Percentiles rank a stretch among this genome's conserved stretches.
Evolutionary conservation across 92 coral and sea anemone species (phyloP).

Genomic region (Paramuricea clavata): DNA sequence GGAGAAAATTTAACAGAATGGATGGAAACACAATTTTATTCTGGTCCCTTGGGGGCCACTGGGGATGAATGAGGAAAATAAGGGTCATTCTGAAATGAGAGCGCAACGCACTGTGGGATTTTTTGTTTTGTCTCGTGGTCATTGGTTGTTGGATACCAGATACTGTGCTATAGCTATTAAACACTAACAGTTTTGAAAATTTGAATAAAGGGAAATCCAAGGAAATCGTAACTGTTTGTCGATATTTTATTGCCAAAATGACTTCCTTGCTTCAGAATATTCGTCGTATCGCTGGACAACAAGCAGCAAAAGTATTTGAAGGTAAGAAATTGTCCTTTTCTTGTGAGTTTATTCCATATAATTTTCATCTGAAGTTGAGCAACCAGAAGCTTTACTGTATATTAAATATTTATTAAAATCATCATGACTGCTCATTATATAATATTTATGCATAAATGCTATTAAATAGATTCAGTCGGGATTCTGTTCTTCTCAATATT

Average conservation of each 20-base stretch:
- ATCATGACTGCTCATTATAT: too few species aligned
- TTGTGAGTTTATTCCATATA: background rate
- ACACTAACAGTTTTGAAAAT: background rate
- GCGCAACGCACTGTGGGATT: background rate
- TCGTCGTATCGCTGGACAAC: background rate
- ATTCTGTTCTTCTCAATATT: background rate
- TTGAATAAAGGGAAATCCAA: too few species aligned
- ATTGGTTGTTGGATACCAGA: too few species aligned
- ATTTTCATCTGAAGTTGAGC: background rate
- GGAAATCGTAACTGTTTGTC: too few species aligned
- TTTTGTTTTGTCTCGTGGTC: background rate
- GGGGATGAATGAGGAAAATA: background rate
- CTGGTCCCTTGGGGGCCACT: background rate
- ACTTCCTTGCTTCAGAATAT: constrained; percentile 1
- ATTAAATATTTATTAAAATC: too few species aligned
- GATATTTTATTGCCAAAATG: constrained; percentile 2
- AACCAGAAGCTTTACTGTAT: background rate
- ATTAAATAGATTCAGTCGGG: background rate
- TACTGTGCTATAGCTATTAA: too few species aligned
- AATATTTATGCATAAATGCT: too few species aligned
- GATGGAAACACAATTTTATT: background rate
- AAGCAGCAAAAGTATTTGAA: constrained; percentile 20
- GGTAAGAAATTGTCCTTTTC: background rate
- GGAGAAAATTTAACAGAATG: too few species aligned
- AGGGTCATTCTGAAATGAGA: background rate